Evolutionary conservation across 92 coral and sea anemone genomes (phyloP), one percentile per base, ranked within the genome.

Genomic region (Hydrozoanthus gracilis): DNA sequence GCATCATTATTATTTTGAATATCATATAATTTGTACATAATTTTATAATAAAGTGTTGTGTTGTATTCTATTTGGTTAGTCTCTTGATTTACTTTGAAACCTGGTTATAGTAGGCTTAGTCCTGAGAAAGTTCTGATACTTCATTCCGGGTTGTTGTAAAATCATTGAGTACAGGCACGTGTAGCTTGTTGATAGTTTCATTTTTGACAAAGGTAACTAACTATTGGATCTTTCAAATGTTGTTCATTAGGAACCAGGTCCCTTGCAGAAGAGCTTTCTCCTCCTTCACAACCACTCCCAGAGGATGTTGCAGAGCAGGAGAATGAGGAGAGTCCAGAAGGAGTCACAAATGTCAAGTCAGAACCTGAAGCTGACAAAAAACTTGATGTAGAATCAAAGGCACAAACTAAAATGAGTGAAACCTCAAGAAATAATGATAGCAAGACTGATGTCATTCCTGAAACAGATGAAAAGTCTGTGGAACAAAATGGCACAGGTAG

Each of bases 281-380:
- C 85, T 8, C 74, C 64, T n/a, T 56, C 85, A 80, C 56, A 62
- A 61, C 85, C 85, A 15, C 55, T 80, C 10, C 55, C 74, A 4
- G 74, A 80, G 7, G 85, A 80, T 65, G 48, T 46, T 48, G 18
- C 71, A 13, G 85, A 80, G 51, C 62, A 65, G 6, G 85, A 80
- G 51, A 35, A 7, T 6, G 74, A 17, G 27, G 51, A 80, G 45
- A 65, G 11, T 10, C 55, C 48, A 17, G 73, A 65, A 80, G 17
- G 27, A 80, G 39, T 47, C 18, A 3, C 54, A 80, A 74, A 11
- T 8, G 35, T 79, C 50, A 80, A 80, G 46, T 17, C 54, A 9
- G 85, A 80, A 15, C 85, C 74, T 7, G 85, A 64, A 65, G 52
- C 61, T 17, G 60, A 47, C 20, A 46, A 48, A 4, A 46, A 48